phyloP scores from a whole-genome alignment of 2,888 invertebrate species.

The Arctia plantaginis region DNA sequence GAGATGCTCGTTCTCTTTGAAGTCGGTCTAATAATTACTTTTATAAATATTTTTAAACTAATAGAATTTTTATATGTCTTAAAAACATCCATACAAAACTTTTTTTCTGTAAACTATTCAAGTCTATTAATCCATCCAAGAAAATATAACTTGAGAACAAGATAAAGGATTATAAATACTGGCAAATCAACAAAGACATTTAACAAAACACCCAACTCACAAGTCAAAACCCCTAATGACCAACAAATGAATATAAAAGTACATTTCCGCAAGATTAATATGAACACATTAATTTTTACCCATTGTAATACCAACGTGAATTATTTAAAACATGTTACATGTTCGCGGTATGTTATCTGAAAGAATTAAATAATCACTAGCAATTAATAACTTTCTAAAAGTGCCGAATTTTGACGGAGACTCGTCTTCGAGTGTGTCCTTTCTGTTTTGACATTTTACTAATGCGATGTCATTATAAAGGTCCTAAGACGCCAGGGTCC shows the following conservation, averaged over 20 bases:
- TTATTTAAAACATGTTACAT: slow-evolving; percentile 64
- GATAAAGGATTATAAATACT: slow-evolving; percentile 13
- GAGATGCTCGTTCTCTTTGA: background rate
- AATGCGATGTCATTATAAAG: slow-evolving; percentile 80
- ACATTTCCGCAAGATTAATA: slow-evolving; percentile 54
- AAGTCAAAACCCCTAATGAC: slow-evolving; percentile 38
- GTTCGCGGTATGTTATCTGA: slow-evolving; percentile 71
- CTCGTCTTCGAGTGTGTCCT: slow-evolving; percentile 75
- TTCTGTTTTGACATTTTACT: slow-evolving; percentile 86
- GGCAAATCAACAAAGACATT: slow-evolving; percentile 17
- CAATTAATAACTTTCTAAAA: slow-evolving; percentile 74
- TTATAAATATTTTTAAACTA: too few relatives aligned
- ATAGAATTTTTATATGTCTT: too few relatives aligned
- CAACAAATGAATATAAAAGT: slow-evolving; percentile 45
- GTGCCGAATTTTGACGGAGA: slow-evolving; percentile 60
- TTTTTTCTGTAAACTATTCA: background rate
- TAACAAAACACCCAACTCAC: slow-evolving; percentile 38
- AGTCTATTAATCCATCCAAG: background rate
- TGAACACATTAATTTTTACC: slow-evolving; percentile 56
- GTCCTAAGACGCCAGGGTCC: slow-evolving; percentile 70
- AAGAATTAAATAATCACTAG: slow-evolving; percentile 81
- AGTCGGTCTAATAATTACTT: background rate
- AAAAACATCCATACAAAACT: background rate
- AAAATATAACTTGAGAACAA: background rate
- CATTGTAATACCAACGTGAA: slow-evolving; percentile 71